Evolutionary conservation across 2,797 vertebrate species (phyloP).

Genomic region (Onychomys torridus): DNA sequence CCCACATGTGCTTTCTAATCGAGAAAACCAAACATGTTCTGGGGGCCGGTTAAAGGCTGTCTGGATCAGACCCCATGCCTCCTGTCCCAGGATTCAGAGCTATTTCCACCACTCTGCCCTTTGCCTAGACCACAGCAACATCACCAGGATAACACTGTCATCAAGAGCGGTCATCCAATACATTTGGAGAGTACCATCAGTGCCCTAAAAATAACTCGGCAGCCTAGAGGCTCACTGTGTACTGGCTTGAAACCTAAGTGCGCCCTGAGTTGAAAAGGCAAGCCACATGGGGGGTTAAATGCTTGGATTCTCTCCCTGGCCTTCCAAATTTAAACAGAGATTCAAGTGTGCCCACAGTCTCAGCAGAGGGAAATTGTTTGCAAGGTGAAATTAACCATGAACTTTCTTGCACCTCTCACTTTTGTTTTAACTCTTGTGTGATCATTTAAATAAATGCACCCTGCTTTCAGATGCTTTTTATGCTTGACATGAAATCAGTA

Average conservation of each 20-base stretch:
- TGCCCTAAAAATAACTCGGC: slow-evolving; percentile 79
- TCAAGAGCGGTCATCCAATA: slow-evolving; percentile 74
- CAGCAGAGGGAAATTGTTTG: neutral
- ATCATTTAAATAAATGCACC: neutral
- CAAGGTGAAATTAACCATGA: neutral
- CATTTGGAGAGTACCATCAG: slow-evolving; percentile 67
- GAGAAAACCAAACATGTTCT: neutral
- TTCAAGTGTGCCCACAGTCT: neutral
- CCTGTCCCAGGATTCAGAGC: neutral
- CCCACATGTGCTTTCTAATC: neutral
- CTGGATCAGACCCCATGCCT: neutral
- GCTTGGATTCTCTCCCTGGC: slow-evolving; percentile 20
- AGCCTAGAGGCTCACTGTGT: slow-evolving; percentile 54
- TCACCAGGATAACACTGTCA: slow-evolving; percentile 70
- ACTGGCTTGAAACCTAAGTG: slow-evolving; percentile 69
- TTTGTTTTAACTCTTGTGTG: neutral
- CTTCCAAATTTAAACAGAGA: slow-evolving; percentile 53
- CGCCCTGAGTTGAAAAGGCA: slow-evolving; percentile 61
- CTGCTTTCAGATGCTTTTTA: neutral
- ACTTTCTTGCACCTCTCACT: neutral
- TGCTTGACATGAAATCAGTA: slow-evolving; percentile 14
- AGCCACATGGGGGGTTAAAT: slow-evolving; percentile 32
- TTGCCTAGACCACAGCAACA: slow-evolving; percentile 32
- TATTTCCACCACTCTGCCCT: slow-evolving; percentile 42
- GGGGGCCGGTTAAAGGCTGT: neutral